These are phyloP conservation scores for Arenicola marina DNA, from an alignment of 2,888 invertebrate genomes.

Conservation along the genomic window DNA sequence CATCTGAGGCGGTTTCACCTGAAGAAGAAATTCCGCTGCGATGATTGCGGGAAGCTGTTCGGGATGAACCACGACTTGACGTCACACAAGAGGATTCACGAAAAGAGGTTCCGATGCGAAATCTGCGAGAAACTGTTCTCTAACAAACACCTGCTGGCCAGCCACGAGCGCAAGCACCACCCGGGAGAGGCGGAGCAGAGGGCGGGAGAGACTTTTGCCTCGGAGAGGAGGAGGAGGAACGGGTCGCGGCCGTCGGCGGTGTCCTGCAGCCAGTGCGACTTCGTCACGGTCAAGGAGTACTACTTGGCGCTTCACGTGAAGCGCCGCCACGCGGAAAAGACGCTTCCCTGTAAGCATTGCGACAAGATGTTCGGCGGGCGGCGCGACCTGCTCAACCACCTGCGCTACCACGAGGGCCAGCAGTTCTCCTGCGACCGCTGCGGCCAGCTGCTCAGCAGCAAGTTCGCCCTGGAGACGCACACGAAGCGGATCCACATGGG, in stretches of 20 bases:
- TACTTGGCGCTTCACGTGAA: neutral
- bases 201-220: neutral
- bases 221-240: neutral
- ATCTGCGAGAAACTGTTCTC: neutral
- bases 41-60: neutral
- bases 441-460: slow-evolving; percentile 12
- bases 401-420: neutral
- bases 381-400: slow-evolving; percentile 1
- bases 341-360: neutral
- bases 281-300: neutral
- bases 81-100: neutral
- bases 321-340: neutral
- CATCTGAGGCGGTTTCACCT: neutral
- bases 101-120: neutral
- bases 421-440: slow-evolving; percentile 15
- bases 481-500: slow-evolving; percentile 11
- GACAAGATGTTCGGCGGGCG: neutral
- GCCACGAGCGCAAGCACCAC: neutral
- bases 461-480: slow-evolving; percentile 13
- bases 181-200: neutral
- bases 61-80: neutral
- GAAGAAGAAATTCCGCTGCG: neutral
- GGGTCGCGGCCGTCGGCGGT: neutral
- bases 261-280: neutral
- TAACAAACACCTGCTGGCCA: neutral